Evolutionary conservation across 2,888 invertebrate genomes (phyloP).

Genomic region (Trachelus troglodyta): DNA sequence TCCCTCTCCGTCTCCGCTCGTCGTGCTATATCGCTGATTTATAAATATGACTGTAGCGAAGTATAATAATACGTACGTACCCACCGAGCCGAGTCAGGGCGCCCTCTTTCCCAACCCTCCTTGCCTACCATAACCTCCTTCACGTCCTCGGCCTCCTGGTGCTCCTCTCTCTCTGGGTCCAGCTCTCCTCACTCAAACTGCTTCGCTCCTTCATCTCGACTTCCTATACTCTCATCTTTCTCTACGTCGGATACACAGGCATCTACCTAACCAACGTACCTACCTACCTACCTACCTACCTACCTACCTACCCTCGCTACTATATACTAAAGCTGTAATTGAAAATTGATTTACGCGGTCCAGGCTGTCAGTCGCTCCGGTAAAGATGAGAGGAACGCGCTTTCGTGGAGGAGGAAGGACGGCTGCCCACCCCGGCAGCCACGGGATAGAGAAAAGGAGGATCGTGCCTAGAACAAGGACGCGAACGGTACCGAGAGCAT

Average conservation of each 20-base stretch:
- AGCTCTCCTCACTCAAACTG: constrained; percentile 21
- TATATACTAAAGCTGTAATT: constrained; percentile 63
- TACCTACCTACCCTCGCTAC: constrained; percentile 21
- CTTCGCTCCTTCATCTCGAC: constrained; percentile 6
- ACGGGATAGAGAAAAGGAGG: constrained; percentile 26
- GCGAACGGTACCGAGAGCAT: constrained; percentile 6
- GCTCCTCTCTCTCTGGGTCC: constrained; percentile 12
- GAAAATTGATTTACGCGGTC: constrained; percentile 69
- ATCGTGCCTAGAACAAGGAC: constrained; percentile 2
- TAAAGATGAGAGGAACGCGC: constrained; percentile 55
- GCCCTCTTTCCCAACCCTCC: constrained; percentile 18
- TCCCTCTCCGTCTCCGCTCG: constrained; percentile 62
- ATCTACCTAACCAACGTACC: constrained; percentile 30
- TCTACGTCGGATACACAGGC: constrained; percentile 30
- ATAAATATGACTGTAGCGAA: constrained; percentile 68
- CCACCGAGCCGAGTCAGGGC: constrained; percentile 50
- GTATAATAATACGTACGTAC: constrained; percentile 66
- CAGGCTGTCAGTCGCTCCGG: constrained; percentile 62
- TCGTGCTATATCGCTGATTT: constrained; percentile 67
- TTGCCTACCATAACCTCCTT: constrained; percentile 21
- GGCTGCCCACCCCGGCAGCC: constrained; percentile 7
- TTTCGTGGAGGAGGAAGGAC: constrained; percentile 16
- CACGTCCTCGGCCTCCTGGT: constrained; percentile 10
- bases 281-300: constrained; percentile 16
- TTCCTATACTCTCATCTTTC: constrained; percentile 17